These are phyloP conservation scores for Petromus typicus DNA, from an alignment of 2,113 vertebrate species.

Conservation along the genomic window DNA sequence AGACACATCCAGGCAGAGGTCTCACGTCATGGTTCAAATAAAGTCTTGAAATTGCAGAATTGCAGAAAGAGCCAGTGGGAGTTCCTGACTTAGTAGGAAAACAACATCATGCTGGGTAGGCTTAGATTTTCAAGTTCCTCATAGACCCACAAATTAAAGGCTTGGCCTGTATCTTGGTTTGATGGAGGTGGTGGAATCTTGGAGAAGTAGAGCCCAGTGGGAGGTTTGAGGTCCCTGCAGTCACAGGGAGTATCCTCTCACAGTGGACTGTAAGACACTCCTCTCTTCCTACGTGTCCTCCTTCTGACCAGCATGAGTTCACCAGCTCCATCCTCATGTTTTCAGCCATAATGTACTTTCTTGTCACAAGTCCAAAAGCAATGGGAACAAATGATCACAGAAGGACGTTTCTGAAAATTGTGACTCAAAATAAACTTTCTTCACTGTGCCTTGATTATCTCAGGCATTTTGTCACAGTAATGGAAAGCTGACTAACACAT, in stretches of 20 bases:
- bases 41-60: neutral
- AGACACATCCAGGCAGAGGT: neutral
- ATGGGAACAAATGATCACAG: neutral
- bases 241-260: too few species aligned
- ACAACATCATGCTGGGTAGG: neutral
- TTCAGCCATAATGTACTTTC: neutral
- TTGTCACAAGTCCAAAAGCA: neutral
- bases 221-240: neutral
- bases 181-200: neutral
- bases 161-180: neutral
- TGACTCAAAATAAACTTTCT: neutral
- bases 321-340: neutral
- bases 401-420: neutral
- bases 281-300: neutral
- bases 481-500: neutral
- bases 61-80: neutral
- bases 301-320: neutral
- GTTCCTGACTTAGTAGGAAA: neutral
- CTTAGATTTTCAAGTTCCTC: neutral
- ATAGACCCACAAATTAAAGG: neutral
- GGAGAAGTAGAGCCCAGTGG: neutral
- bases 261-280: neutral
- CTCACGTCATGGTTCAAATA: neutral
- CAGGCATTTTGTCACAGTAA: neutral
- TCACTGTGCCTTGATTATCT: neutral